These are phyloP conservation scores for Gisinianus flammeolus DNA, from an alignment of 2,888 invertebrate genomes.

Conservation along the genomic window DNA sequence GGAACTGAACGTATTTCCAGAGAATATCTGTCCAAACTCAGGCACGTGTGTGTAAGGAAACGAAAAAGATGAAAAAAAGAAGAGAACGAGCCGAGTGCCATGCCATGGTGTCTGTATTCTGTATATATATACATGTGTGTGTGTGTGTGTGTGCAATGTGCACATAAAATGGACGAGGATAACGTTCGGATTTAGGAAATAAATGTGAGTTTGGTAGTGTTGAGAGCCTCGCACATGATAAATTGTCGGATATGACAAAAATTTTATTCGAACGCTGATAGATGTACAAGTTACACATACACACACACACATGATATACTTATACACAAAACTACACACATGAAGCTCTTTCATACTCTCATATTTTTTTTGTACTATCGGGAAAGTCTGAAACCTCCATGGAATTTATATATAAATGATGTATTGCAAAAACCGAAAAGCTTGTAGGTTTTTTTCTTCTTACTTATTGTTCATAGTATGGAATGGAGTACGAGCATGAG, in stretches of 20 bases:
- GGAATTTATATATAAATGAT: slow-evolving; percentile 30
- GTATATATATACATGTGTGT: too few species aligned
- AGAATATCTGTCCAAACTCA: slow-evolving; percentile 4
- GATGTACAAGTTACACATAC: slow-evolving; percentile 48
- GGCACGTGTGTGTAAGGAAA: too few species aligned
- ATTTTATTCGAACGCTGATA: slow-evolving; percentile 58
- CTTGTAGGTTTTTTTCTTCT: too few species aligned
- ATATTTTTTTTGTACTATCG: too few species aligned
- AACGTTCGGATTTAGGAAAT: slow-evolving; percentile 40
- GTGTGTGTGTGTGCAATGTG: not conserved
- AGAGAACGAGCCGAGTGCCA: too few species aligned
- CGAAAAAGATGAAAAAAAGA: too few species aligned
- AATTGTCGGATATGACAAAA: slow-evolving; percentile 57
- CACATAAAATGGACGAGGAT: slow-evolving; percentile 40
- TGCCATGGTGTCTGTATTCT: too few species aligned
- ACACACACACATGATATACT: slow-evolving; percentile 14
- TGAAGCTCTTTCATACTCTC: slow-evolving; percentile 15
- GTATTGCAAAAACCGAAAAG: slow-evolving; percentile 5
- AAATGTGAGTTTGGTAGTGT: slow-evolving; percentile 41
- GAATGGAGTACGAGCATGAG: too few species aligned
- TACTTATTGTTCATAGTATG: slow-evolving; percentile 18
- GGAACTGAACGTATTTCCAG: not conserved
- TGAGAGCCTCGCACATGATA: slow-evolving; percentile 48
- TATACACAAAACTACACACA: not conserved
- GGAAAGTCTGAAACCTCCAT: not conserved